Percentiles rank a stretch among this genome's conserved stretches.
These are phyloP conservation scores for Stomatorhinus walkeri DNA, from an alignment of 2,797 vertebrate species.

Conservation along the genomic window DNA sequence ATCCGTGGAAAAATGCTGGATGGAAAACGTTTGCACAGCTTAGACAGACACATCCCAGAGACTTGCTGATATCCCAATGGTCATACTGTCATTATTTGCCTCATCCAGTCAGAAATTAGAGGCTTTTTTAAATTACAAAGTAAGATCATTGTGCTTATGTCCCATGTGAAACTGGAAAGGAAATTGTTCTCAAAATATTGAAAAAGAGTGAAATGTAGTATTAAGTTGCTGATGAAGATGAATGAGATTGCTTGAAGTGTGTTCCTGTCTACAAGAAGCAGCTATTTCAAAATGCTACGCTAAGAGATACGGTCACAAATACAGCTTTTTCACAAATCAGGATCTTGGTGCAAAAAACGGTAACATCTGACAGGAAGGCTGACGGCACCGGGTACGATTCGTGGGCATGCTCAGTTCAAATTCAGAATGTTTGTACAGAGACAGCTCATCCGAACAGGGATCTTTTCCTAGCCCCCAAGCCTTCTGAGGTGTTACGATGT, in stretches of 20 bases:
- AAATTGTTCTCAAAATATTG: background rate
- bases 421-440: background rate
- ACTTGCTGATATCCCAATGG: background rate
- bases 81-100: background rate
- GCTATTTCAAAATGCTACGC: background rate
- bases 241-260: background rate
- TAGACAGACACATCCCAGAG: background rate
- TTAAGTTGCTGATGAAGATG: constrained; percentile 8
- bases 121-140: background rate
- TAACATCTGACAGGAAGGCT: background rate
- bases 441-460: background rate
- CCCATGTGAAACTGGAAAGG: background rate
- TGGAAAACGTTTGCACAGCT: background rate
- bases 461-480: background rate
- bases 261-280: background rate
- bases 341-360: background rate
- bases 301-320: background rate
- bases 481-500: background rate
- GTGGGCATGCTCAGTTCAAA: background rate
- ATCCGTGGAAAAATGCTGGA: background rate
- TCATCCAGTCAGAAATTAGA: background rate
- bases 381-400: background rate
- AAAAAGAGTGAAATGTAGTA: background rate
- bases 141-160: background rate
- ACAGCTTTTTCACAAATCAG: background rate